A percentile compares a stretch with the other conserved stretches of the same genome.
Conservation (phyloP, 1,140 invertebrate genomes). For the Lepidurus apus region DNA sequence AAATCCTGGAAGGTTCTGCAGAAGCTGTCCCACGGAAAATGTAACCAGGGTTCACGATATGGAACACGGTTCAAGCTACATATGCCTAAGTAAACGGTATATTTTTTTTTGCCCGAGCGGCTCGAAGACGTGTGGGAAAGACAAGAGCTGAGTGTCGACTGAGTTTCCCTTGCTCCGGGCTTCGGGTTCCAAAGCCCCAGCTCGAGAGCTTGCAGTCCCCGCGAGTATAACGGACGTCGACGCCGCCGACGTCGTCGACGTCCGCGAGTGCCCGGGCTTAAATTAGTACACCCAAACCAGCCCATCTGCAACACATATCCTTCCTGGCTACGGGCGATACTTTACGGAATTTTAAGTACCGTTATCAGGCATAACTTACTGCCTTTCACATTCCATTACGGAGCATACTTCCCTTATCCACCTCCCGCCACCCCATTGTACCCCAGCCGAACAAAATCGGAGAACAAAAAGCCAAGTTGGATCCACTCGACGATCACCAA, state of each 20-base stretch:
- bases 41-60: no score
- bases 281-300: not conserved
- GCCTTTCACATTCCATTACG: slow-evolving; percentile 10
- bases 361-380: slow-evolving; percentile 19
- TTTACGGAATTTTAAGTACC: slow-evolving; percentile 16
- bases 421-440: not conserved
- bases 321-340: not conserved
- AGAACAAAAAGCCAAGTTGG: not conserved
- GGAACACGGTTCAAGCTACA: no score
- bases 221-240: not conserved
- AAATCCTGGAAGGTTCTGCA: not conserved
- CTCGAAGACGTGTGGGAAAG: not conserved
- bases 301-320: slow-evolving; percentile 21
- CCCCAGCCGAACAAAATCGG: not conserved
- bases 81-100: no score
- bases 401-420: not conserved
- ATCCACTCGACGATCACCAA: slow-evolving; percentile 5
- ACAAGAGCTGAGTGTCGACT: slow-evolving; percentile 6
- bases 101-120: not conserved
- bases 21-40: not conserved
- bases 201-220: not conserved
- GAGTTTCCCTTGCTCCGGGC: not conserved
- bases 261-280: not conserved
- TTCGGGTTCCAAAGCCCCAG: not conserved
- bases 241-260: not conserved